Evolutionary conservation across 2,888 invertebrate genomes (phyloP), one percentile per base, ranked within the genome.

Genomic region (Pammene aurita): DNA sequence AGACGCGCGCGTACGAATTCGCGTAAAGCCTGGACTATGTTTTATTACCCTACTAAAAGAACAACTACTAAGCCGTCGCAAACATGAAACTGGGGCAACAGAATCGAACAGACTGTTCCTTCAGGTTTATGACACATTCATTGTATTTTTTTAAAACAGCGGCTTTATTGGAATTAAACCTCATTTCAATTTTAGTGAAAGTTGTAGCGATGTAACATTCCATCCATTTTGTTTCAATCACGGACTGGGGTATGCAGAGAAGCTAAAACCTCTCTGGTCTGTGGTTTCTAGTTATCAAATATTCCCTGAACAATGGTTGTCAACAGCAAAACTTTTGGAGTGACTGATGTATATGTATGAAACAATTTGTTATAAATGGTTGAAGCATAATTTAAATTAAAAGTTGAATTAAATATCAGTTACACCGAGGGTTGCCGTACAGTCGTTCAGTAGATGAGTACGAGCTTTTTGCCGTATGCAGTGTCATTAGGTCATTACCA

Each of bases 371-470:
- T 34, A 42, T 58, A 44, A 54, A 38, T 52, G 42, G 42, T 58
- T 54, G 44, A 26, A 63, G 63, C 52, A 58, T 44, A 63, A 63
- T 54, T 57, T 41, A 83, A 85, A 86, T 87, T 86, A 86, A 84
- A 86, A 86, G 79, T 86, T 84, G 74, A 72, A 70, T 64, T 73
- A 72, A 74, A 74, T 71, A 73, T 72, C 71, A 77, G 77, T 78
- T 82, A 81, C 81, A 80, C 80, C 79, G 78, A 74, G 71, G 70
- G 73, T 44, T 58, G 65, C 65, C 48, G 41, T 56, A 26, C 6
- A 61, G 10, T 61, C 10, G 16, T 14, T 7, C 16, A 38, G 46
- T n/a, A 9, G 42, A 42, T 7, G 44, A 44, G 16, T 16, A 46
- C 38, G 16, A 48, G 54, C 50, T 14, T 38, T 50, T 42, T 55